Evolutionary conservation across 2,113 vertebrate genomes (phyloP).

Genomic region (Tachycineta bicolor): DNA sequence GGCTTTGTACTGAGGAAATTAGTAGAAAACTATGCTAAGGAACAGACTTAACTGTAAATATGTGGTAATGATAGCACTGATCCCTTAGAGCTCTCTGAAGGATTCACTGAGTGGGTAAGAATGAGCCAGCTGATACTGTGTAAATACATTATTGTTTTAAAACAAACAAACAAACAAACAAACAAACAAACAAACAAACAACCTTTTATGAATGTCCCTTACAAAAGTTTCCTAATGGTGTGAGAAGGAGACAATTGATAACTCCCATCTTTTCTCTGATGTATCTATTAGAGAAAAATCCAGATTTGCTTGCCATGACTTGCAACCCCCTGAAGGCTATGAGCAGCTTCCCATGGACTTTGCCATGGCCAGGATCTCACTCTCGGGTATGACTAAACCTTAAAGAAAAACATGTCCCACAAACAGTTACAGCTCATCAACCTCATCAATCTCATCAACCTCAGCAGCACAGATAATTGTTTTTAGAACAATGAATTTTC

Average conservation of each 20-base stretch:
- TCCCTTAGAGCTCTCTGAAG: not conserved
- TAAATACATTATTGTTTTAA: rapidly evolving
- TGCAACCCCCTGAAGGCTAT: not conserved
- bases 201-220: not conserved
- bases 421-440: not conserved
- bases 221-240: not conserved
- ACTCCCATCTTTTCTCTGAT: not conserved
- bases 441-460: not conserved
- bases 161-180: too few relatives aligned
- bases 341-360: not conserved
- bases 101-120: not conserved
- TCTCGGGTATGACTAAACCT: not conserved
- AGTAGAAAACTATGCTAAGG: not conserved
- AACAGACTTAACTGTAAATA: not conserved
- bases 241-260: not conserved
- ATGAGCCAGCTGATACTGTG: not conserved
- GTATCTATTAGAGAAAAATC: not conserved
- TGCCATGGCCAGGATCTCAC: not conserved
- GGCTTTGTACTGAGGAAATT: not conserved
- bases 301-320: not conserved
- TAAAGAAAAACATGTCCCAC: not conserved
- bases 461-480: not conserved
- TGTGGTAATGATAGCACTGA: not conserved
- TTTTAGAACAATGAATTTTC: not conserved
- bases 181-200: not conserved